phyloP scores from a whole-genome alignment of 2,113 vertebrate genomes.

The Todiramphus saurophagus region DNA sequence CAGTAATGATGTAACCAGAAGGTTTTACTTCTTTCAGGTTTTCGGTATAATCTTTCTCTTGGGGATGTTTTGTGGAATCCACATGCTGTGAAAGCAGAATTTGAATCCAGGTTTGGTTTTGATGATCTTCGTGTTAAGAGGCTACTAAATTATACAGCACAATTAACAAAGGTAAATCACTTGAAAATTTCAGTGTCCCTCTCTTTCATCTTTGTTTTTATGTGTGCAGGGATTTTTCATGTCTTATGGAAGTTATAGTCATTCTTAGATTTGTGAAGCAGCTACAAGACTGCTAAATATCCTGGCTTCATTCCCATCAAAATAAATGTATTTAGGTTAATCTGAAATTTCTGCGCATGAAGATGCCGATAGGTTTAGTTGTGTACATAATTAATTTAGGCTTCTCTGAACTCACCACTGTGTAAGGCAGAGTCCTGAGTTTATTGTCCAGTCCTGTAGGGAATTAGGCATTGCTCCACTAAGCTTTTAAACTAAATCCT shows the following conservation, averaged over 20 bases:
- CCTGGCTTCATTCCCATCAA: neutral
- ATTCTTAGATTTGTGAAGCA: neutral
- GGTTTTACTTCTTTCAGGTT: slow-evolving; percentile 14
- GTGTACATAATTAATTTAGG: neutral
- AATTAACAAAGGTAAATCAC: slow-evolving; percentile 45
- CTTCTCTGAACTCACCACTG: neutral
- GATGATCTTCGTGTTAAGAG: neutral
- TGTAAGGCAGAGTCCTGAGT: neutral
- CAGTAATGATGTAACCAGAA: neutral
- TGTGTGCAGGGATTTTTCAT: neutral
- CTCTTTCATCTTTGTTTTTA: neutral
- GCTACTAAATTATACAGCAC: slow-evolving; percentile 48
- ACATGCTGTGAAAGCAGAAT: neutral
- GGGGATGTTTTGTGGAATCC: slow-evolving; percentile 53
- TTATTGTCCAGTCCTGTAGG: neutral
- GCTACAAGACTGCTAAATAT: neutral
- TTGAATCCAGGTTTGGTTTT: slow-evolving; percentile 63
- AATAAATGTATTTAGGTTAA: neutral
- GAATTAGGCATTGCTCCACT: neutral
- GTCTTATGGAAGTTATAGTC: neutral
- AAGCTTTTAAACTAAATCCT: neutral
- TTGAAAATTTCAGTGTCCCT: neutral
- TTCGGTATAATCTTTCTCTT: slow-evolving; percentile 30
- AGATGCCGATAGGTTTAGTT: neutral
- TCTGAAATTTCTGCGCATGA: neutral